Evolutionary conservation across 2,797 vertebrate species (phyloP).

Genomic region (Brachyrhaphis roseni): DNA sequence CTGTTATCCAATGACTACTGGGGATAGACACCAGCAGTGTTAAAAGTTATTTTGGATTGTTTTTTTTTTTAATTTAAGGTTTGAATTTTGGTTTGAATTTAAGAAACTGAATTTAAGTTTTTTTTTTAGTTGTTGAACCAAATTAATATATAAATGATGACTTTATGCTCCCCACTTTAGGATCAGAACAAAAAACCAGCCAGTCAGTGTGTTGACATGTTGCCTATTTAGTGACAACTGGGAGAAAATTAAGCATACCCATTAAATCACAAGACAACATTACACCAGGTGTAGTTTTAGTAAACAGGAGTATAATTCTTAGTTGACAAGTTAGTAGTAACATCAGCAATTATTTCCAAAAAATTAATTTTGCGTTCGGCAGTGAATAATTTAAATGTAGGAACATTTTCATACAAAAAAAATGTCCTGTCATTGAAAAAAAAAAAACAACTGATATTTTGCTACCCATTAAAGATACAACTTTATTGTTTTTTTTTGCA

Average conservation of each 20-base stretch:
- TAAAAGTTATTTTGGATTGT: neutral
- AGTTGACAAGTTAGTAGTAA: constrained; percentile 43
- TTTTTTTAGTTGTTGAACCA: neutral
- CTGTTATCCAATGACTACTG: neutral
- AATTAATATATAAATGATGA: neutral
- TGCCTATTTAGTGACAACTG: neutral
- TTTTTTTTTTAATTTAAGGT: neutral
- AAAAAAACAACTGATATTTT: neutral
- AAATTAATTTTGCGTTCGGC: constrained; percentile 23
- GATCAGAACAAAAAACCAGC: neutral
- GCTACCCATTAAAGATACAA: neutral
- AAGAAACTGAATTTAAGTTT: neutral
- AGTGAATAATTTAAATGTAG: constrained; percentile 23
- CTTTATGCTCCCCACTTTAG: neutral
- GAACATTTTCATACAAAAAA: neutral
- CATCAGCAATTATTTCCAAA: constrained; percentile 41
- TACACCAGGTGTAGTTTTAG: constrained; percentile 43
- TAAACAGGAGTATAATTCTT: constrained; percentile 44
- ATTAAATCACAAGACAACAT: constrained; percentile 13
- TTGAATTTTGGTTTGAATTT: no score
- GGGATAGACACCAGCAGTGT: neutral
- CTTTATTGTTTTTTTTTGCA: neutral
- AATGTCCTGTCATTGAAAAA: neutral
- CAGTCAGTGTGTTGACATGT: neutral
- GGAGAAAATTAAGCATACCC: neutral